A percentile compares a stretch with the other conserved stretches of the same genome.
Conservation (phyloP, 2,113 vertebrate species). For the Ammodytes marinus region DNA sequence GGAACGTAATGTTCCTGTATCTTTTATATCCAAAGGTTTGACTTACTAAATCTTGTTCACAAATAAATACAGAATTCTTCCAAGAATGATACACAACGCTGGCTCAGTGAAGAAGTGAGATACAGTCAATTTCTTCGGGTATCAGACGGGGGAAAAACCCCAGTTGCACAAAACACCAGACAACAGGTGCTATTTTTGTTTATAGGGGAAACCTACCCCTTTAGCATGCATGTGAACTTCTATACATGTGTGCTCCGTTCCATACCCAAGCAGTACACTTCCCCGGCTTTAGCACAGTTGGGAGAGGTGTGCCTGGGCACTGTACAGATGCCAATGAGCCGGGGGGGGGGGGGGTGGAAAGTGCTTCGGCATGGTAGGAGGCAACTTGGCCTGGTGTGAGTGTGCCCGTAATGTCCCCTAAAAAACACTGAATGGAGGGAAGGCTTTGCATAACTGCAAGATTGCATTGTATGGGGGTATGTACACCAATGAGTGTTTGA, state of each 20-base stretch:
- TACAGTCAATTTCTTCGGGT: not conserved
- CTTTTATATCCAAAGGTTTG: too few relatives aligned
- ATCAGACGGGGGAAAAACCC: not conserved
- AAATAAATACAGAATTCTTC: not conserved
- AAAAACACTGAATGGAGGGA: not conserved
- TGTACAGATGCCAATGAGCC: too few relatives aligned
- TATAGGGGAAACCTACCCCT: constrained; percentile 10
- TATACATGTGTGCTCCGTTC: constrained; percentile 1
- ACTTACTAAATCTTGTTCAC: too few relatives aligned
- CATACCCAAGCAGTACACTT: too few relatives aligned
- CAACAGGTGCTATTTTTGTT: constrained; percentile 12
- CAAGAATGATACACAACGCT: not conserved
- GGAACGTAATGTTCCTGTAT: too few relatives aligned
- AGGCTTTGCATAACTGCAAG: not conserved
- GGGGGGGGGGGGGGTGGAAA: too few relatives aligned
- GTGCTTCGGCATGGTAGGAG: too few relatives aligned
- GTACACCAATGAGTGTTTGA: not conserved
- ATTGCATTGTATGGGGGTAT: constrained; percentile 1
- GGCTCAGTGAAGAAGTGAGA: not conserved
- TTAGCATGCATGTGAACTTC: constrained; percentile 1
- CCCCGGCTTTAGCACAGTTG: too few relatives aligned
- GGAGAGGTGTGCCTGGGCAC: too few relatives aligned
- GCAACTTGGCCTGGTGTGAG: too few relatives aligned
- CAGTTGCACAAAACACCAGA: constrained; percentile 16
- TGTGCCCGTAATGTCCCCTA: not conserved